Base-by-base conservation (phyloP, 2,113 vertebrate genomes). In the Mesoclemmys tuberculata region DNA sequence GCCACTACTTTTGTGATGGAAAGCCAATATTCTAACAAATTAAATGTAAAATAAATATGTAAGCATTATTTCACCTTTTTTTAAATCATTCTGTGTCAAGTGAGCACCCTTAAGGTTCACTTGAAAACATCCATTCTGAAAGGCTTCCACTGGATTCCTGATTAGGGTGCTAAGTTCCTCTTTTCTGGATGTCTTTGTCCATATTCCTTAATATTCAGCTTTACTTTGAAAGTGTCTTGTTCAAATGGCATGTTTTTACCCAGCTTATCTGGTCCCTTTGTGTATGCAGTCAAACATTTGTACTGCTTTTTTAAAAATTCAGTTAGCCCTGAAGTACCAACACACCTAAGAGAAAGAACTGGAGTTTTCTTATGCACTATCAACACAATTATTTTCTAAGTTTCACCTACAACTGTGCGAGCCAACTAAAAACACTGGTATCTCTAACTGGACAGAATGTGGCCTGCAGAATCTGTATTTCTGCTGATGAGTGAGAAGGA, bases 11-110 rank as follows among this genome's bases (percentile, higher is more conserved):
- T 94, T n/a, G 41, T 48, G 92, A 26, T 27, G 19, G 49, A 90
- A 96, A 91, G 11, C 82, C 91, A 87, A 88, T 74, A 89, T 77
- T 90, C 35, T 68, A 64, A 82, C 56, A 80, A 35, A 27, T 9
- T 81, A 9, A 38, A 91, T 3, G 48, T 83, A 80, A 93, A 81
- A 49, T 83, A 82, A 93, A 79, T 80, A 90, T 0, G 0, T 26
- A 92, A 90, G 12, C 9, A 64, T n/a, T 74, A 21, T 18, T 78
- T 79, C 1, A 4, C 79, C 18, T 51, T 80, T 74, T 58, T 41
- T 46, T 8, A 55, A 55, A 29, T 75, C 84, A 24, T 9, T 82
- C 1, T 10, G 9, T 85, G 31, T 82, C 27, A 61, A 49, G n/a
- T 55, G 2, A 0, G 78, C 94, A 90, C 79, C 35, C 85, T 84